Evolutionary conservation across 92 coral and sea anemone species (phyloP).

Genomic region (Galaxea fascicularis): DNA sequence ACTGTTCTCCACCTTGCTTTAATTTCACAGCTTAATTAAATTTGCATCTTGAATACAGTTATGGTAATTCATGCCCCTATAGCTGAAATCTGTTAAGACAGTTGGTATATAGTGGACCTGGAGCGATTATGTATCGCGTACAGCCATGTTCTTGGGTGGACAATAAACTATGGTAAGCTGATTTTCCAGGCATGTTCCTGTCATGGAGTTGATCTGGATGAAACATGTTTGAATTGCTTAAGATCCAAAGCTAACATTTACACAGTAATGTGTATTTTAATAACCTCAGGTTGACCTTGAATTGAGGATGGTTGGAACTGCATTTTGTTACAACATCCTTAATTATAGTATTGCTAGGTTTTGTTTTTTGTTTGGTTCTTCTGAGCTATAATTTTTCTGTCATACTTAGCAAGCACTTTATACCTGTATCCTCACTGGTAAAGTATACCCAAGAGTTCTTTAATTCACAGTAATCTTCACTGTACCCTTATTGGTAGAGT

Average conservation of each 20-base stretch:
- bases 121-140: background rate
- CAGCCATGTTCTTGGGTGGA: background rate
- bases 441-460: no score
- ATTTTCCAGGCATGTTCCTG: conserved; percentile 2
- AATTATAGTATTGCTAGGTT: no score
- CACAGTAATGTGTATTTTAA: background rate
- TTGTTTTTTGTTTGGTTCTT: no score
- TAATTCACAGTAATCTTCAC: no score
- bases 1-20: background rate
- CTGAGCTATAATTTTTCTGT: no score
- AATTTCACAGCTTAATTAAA: background rate
- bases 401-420: no score
- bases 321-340: no score
- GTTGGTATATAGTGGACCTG: background rate
- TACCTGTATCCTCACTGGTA: no score
- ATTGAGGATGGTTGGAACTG: no score
- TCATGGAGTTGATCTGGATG: background rate
- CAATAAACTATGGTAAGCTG: background rate
- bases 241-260: background rate
- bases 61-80: background rate
- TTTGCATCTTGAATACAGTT: background rate
- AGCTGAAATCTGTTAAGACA: background rate
- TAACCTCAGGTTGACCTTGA: no score
- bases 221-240: background rate
- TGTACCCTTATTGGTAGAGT: no score